These are phyloP conservation scores for Peromyscus polionotus DNA, from an alignment of 2,113 vertebrate species.

Conservation along the genomic window DNA sequence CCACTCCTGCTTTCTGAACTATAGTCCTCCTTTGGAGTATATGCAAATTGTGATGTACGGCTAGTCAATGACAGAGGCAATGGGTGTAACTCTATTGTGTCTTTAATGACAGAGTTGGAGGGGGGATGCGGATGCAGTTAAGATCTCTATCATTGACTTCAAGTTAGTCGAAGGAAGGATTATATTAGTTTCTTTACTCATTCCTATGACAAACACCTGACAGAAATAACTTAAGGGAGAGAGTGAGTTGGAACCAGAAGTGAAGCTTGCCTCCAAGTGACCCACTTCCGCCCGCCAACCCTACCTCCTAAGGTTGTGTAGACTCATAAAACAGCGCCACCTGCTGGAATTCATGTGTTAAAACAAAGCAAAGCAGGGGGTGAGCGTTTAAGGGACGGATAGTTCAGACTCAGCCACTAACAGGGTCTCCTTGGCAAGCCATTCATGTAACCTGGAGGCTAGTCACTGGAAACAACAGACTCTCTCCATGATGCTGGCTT, in stretches of 20 bases:
- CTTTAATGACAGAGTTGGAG: neutral
- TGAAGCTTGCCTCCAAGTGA: neutral
- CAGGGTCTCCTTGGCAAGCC: neutral
- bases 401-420: neutral
- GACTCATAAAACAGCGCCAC: neutral
- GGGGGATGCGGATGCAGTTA: neutral
- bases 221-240: neutral
- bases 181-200: neutral
- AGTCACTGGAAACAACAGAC: neutral
- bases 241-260: neutral
- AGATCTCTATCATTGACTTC: neutral
- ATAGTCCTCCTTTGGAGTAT: neutral
- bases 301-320: neutral
- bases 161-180: slow-evolving; percentile 25
- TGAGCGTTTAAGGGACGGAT: neutral
- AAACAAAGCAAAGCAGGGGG: neutral
- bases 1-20: neutral
- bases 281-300: neutral
- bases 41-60: neutral
- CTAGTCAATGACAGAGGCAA: neutral
- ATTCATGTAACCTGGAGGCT: neutral
- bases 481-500: neutral
- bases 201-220: neutral
- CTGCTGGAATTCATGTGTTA: neutral
- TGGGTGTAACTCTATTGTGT: neutral